Conservation (phyloP, 2,113 vertebrate genomes). For the Mastomys coucha region DNA sequence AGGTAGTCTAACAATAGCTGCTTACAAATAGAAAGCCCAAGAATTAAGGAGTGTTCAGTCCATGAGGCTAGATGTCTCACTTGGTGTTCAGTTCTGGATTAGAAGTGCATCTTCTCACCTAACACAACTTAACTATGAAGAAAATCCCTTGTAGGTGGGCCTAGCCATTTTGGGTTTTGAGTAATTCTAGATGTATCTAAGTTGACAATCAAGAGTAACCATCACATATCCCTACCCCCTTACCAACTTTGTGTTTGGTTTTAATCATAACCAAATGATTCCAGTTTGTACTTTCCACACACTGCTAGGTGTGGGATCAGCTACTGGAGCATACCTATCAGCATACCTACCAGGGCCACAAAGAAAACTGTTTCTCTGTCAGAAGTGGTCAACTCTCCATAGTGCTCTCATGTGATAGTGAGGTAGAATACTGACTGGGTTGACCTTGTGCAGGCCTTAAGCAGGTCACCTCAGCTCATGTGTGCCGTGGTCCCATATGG, state of each 20-base stretch:
- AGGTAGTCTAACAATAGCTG: not conserved
- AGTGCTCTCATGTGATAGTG: not conserved
- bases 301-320: not conserved
- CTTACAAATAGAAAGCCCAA: not conserved
- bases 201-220: not conserved
- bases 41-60: not conserved
- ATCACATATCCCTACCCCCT: not conserved
- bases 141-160: not conserved
- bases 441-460: not conserved
- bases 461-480: not conserved
- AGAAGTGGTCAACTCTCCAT: not conserved
- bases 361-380: not conserved
- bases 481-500: not conserved
- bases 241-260: not conserved
- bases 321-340: not conserved
- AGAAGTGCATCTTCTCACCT: not conserved
- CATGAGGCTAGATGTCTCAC: not conserved
- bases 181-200: not conserved
- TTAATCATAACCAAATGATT: not conserved
- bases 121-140: not conserved
- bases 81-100: not conserved
- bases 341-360: too few relatives aligned
- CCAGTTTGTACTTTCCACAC: not conserved
- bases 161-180: not conserved
- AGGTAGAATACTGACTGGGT: not conserved